Evolutionary conservation across 92 coral and sea anemone species (phyloP).

Genomic region (Palythoa caribaeorum): DNA sequence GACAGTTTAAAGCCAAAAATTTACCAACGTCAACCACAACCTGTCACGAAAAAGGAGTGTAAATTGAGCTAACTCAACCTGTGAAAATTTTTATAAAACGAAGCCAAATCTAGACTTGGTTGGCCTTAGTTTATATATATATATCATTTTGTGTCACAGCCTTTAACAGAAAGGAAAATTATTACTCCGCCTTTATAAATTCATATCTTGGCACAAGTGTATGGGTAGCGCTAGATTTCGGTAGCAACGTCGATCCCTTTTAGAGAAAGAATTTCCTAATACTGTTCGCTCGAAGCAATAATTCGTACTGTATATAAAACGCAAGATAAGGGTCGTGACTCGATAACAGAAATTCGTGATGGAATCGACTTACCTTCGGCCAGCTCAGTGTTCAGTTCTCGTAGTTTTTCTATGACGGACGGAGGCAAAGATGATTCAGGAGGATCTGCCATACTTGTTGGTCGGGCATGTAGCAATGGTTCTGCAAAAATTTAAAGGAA

Average conservation of each 20-base stretch:
- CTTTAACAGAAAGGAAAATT: neutral
- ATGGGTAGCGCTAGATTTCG: neutral
- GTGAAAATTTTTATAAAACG: slow-evolving; percentile 8
- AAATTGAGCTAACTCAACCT: neutral
- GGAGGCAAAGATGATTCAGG: slow-evolving; percentile 94
- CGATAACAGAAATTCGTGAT: slow-evolving; percentile 25
- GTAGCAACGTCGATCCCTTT: neutral
- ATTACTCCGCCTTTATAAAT: neutral
- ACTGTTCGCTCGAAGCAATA: slow-evolving; percentile 23
- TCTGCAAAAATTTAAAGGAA: slow-evolving; percentile 74
- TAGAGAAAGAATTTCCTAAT: neutral
- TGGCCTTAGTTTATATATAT: neutral
- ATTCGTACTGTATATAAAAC: neutral
- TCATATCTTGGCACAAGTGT: neutral
- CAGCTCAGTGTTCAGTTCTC: slow-evolving; percentile 90
- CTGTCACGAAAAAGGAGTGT: slow-evolving; percentile 6
- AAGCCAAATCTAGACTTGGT: neutral
- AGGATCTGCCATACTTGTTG: slow-evolving; percentile 92
- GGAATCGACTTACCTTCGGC: slow-evolving; percentile 91
- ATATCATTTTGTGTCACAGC: neutral
- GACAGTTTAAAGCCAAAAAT: neutral
- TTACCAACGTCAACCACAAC: slow-evolving; percentile 21
- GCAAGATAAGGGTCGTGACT: slow-evolving; percentile 12
- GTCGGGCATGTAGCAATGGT: slow-evolving; percentile 82
- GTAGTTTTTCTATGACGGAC: slow-evolving; percentile 86